Conservation (phyloP, 2,113 vertebrate species). For the Heterotis niloticus region DNA sequence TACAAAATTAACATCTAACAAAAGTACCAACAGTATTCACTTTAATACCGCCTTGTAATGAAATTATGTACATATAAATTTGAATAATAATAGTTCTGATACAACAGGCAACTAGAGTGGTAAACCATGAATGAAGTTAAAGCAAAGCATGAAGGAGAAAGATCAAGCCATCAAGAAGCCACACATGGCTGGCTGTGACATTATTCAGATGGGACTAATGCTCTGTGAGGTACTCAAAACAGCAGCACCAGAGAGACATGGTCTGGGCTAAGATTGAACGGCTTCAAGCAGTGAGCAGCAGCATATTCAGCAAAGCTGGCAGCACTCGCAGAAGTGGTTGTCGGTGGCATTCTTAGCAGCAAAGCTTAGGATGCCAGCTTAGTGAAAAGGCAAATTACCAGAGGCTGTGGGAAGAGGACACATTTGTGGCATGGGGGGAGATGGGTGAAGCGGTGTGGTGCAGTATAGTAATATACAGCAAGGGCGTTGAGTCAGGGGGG, state of each 20-base stretch:
- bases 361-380: no score
- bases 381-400: no score
- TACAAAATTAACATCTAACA: no score
- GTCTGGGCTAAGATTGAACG: neutral
- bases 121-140: neutral
- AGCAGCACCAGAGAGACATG: neutral
- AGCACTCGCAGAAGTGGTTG: neutral
- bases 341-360: no score
- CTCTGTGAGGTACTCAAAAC: neutral
- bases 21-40: no score
- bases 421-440: neutral
- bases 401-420: neutral
- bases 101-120: no score
- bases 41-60: no score
- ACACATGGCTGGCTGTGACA: neutral
- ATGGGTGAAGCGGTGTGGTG: neutral
- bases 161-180: neutral
- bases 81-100: no score
- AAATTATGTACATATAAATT: no score
- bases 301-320: neutral
- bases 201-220: neutral
- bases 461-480: no score
- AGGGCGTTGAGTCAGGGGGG: no score
- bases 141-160: neutral
- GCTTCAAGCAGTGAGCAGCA: neutral